phyloP scores from a whole-genome alignment of 1,140 invertebrate species.

The Drosophila guanche region DNA sequence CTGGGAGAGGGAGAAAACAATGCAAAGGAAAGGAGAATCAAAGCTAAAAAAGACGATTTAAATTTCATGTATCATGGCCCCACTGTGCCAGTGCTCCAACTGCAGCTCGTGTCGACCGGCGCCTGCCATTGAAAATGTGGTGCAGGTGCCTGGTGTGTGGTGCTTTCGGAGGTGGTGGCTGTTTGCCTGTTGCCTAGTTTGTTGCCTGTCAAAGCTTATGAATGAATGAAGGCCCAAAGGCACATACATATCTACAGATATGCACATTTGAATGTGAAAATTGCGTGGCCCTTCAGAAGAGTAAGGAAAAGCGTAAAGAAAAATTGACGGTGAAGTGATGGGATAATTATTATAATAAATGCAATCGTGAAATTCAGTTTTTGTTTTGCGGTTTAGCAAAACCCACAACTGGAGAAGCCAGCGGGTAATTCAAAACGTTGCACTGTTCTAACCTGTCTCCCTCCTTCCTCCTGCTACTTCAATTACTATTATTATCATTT shows the following conservation, averaged over 20 bases:
- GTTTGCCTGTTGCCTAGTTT: conserved; percentile 6
- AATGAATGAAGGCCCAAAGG: conserved; percentile 56
- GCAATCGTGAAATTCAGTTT: conserved; percentile 56
- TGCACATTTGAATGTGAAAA: conserved; percentile 13
- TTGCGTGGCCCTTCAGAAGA: conserved; percentile 33
- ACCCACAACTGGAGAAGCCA: conserved; percentile 39
- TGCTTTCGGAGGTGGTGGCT: conserved; percentile 9
- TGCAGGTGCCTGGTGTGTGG: conserved; percentile 50
- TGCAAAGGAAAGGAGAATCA: no score
- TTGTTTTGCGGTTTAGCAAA: conserved; percentile 60
- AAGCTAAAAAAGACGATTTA: no score
- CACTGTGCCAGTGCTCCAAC: conserved; percentile 1
- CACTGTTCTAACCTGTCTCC: conserved; percentile 26
- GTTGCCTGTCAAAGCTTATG: conserved; percentile 47
- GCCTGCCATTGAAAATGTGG: conserved; percentile 70
- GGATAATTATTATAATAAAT: conserved; percentile 69
- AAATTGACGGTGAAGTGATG: conserved; percentile 38
- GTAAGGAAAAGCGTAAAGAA: conserved; percentile 40
- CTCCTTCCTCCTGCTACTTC: conserved; percentile 40
- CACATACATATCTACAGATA: conserved; percentile 30
- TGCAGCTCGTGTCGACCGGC: conserved; percentile 45
- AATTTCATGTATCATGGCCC: no score
- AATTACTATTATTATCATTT: conserved; percentile 57
- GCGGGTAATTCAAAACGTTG: conserved; percentile 72
- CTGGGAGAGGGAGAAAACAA: no score